Conservation (phyloP, 2,113 vertebrate genomes). For the Hassar affinis region DNA sequence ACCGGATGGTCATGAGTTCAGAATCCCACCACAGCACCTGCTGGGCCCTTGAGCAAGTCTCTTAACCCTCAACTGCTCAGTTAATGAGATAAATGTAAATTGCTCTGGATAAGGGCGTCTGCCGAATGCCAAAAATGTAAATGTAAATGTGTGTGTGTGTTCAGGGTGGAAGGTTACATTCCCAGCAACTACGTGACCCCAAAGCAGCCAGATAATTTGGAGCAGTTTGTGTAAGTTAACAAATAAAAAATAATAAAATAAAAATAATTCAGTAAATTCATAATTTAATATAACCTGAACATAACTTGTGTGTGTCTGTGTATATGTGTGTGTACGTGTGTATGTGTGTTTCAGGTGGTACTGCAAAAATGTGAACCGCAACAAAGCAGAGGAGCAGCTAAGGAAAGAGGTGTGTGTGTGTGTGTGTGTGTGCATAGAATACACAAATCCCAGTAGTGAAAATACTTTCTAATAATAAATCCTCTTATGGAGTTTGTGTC, state of each 20-base stretch:
- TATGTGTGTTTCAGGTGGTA: conserved; percentile 79
- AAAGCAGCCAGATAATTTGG: conserved; percentile 83
- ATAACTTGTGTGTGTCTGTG: neutral
- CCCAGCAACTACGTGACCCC: conserved; percentile 92
- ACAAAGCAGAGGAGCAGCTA: conserved; percentile 89
- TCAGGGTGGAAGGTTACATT: conserved; percentile 88
- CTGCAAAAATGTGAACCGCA: conserved; percentile 85
- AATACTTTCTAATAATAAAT: conserved; percentile 3
- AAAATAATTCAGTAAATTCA: neutral
- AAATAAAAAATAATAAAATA: too few relatives aligned
- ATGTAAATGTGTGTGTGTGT: conserved; percentile 41
- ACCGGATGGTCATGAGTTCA: too few relatives aligned
- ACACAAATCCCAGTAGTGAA: neutral
- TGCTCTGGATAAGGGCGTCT: too few relatives aligned
- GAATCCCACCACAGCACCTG: too few relatives aligned
- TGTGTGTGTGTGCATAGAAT: neutral
- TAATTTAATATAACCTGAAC: neutral
- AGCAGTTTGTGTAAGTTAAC: conserved; percentile 83
- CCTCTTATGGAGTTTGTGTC: neutral
- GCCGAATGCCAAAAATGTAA: too few relatives aligned
- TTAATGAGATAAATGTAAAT: too few relatives aligned
- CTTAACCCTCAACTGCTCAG: too few relatives aligned
- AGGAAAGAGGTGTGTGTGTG: conserved; percentile 80
- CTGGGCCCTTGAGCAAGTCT: too few relatives aligned
- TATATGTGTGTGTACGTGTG: conserved; percentile 21